Percentiles rank a stretch among this genome's conserved stretches.
phyloP scores from a whole-genome alignment of 2,797 vertebrate genomes.

The Aselliscus stoliczkanus region DNA sequence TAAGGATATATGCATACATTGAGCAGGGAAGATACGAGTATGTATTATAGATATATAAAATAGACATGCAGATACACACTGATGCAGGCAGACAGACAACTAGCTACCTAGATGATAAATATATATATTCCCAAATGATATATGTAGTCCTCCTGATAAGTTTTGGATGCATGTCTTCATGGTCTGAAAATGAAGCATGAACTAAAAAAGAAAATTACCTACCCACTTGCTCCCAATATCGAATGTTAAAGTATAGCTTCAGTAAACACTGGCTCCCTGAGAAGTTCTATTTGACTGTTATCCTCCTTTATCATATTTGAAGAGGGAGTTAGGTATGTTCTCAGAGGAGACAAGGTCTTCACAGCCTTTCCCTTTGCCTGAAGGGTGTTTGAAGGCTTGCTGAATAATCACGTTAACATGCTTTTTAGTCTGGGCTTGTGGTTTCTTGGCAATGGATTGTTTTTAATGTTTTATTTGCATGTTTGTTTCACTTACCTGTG shows the following conservation, averaged over 20 bases:
- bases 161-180: background rate
- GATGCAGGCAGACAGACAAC: background rate
- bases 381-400: background rate
- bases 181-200: background rate
- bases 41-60: background rate
- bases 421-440: background rate
- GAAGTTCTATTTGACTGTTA: background rate
- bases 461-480: background rate
- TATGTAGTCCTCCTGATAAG: background rate
- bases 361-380: background rate
- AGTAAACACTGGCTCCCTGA: background rate
- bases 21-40: background rate
- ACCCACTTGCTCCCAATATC: background rate
- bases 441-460: background rate
- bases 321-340: fast-evolving
- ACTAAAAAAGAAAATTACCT: background rate
- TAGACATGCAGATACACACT: background rate
- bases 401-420: background rate
- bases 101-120: background rate
- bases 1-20: background rate
- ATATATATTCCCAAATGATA: background rate
- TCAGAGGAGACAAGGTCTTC: background rate
- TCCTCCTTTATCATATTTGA: background rate
- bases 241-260: background rate
- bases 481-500: background rate